Evolutionary conservation across 2,797 vertebrate genomes (phyloP).

Genomic region (Aldrovandia affinis): DNA sequence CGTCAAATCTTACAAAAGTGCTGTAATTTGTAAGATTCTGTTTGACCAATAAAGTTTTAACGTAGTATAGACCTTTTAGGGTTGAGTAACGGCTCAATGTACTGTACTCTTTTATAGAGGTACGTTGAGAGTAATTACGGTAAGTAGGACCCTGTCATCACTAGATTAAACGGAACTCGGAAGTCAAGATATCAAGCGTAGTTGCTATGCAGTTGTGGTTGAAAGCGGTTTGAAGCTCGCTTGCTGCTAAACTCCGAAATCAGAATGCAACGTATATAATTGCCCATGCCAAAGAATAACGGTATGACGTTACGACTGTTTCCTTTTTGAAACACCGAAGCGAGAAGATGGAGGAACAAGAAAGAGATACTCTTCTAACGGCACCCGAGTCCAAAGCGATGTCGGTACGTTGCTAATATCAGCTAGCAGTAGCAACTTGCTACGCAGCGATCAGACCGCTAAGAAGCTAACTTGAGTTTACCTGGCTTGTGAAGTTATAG

Average conservation of each 20-base stretch:
- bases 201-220: background rate
- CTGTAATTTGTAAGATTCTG: too few relatives aligned
- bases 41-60: too few relatives aligned
- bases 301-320: background rate
- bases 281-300: background rate
- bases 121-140: background rate
- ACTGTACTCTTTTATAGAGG: background rate
- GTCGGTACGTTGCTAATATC: conserved; percentile 53
- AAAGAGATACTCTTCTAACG: conserved; percentile 66
- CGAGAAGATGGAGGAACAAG: conserved; percentile 75
- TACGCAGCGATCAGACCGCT: background rate
- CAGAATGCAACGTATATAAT: background rate
- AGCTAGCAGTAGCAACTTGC: background rate
- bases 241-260: too few relatives aligned
- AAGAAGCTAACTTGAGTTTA: background rate
- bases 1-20: too few relatives aligned
- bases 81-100: too few relatives aligned
- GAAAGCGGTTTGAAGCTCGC: background rate
- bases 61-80: too few relatives aligned
- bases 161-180: conserved; percentile 18
- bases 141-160: background rate
- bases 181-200: background rate
- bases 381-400: conserved; percentile 50
- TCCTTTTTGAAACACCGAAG: conserved; percentile 47
- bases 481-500: background rate